Evolutionary conservation across 2,888 invertebrate species (phyloP).

Genomic region (Harpalus rufipes): DNA sequence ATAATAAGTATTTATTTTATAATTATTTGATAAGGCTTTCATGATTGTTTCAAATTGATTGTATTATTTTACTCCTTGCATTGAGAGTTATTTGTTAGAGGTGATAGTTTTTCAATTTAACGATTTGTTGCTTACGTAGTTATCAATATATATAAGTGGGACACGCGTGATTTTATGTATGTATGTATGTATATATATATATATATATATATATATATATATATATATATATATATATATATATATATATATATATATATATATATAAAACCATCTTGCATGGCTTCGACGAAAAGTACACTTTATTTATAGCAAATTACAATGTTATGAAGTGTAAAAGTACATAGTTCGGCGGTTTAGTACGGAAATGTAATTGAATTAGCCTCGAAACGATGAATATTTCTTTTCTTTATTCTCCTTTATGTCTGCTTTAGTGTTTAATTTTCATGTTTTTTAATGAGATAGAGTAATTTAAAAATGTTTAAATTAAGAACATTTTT

Average conservation of each 20-base stretch:
- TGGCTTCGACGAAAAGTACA: slow-evolving; percentile 16
- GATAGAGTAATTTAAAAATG: slow-evolving; percentile 28
- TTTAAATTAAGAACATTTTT: slow-evolving; percentile 27
- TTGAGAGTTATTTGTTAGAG: not conserved
- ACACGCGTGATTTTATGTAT: too few species aligned
- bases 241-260: too few species aligned
- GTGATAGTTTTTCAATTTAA: slow-evolving; percentile 37
- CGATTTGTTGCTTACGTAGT: slow-evolving; percentile 29
- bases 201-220: too few species aligned
- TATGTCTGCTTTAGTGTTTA: slow-evolving; percentile 14
- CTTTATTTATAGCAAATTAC: slow-evolving; percentile 51
- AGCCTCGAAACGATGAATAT: slow-evolving; percentile 30
- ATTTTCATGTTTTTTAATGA: slow-evolving; percentile 48
- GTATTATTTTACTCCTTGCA: not conserved
- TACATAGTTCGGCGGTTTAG: not conserved
- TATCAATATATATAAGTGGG: too few species aligned
- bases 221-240: too few species aligned
- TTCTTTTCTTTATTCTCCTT: slow-evolving; percentile 3
- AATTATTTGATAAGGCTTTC: not conserved
- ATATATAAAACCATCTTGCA: slow-evolving; percentile 28
- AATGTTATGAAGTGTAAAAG: slow-evolving; percentile 43
- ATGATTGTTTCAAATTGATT: not conserved
- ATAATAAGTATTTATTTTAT: too few species aligned
- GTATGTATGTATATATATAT: too few species aligned
- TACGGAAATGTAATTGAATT: slow-evolving; percentile 34